These are phyloP conservation scores for Thera britannica DNA, from an alignment of 2,888 invertebrate species.

Conservation along the genomic window DNA sequence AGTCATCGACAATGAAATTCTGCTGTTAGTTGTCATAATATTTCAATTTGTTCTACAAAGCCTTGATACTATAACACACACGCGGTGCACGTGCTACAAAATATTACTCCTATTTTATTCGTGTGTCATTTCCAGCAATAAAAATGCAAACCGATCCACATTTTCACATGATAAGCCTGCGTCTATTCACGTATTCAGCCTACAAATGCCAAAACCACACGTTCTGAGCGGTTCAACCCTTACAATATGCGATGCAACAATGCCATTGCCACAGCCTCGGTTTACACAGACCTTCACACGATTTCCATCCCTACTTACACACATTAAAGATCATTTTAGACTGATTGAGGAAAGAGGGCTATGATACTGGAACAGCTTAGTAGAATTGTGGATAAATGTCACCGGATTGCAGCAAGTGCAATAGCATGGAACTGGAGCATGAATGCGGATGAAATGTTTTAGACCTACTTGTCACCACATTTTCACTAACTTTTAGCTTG, in stretches of 20 bases:
- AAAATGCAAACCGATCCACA: conserved; percentile 19
- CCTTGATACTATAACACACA: conserved; percentile 20
- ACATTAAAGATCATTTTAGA: conserved; percentile 17
- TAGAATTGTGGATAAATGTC: conserved; percentile 30
- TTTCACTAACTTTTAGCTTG: background rate
- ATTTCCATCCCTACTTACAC: conserved; percentile 11
- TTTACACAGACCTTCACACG: conserved; percentile 7
- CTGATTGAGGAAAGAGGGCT: conserved; percentile 1
- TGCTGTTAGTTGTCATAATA: conserved; percentile 13
- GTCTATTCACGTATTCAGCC: conserved; percentile 29
- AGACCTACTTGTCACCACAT: background rate
- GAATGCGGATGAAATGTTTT: conserved; percentile 5
- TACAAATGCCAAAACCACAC: conserved; percentile 34
- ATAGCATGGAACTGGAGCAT: conserved; percentile 23
- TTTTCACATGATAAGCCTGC: conserved; percentile 20
- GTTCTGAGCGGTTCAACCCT: conserved; percentile 24
- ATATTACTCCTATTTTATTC: background rate
- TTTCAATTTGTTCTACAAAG: conserved; percentile 14
- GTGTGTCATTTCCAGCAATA: conserved; percentile 18
- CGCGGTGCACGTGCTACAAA: conserved; percentile 7
- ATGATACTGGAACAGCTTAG: conserved; percentile 21
- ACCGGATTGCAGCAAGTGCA: conserved; percentile 25
- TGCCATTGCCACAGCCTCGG: conserved; percentile 23
- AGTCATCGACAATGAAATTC: conserved; percentile 7
- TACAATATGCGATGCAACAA: conserved; percentile 34